A percentile compares a stretch with the other conserved stretches of the same genome.
phyloP scores from a whole-genome alignment of 2,888 invertebrate species.

The Xestobium rufovillosum region DNA sequence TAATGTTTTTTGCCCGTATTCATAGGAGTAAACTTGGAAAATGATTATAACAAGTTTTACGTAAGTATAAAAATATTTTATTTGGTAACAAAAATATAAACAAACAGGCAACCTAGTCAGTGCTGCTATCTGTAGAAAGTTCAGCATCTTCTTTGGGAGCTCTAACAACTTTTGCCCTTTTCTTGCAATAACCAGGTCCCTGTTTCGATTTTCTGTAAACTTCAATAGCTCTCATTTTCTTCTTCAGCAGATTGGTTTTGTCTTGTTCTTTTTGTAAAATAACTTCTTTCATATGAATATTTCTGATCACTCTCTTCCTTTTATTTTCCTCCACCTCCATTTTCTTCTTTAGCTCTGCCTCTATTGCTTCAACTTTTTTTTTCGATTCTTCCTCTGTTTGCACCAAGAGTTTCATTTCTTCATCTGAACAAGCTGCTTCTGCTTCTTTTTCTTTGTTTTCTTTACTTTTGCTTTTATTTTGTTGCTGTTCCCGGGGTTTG shows the following conservation, averaged over 20 bases:
- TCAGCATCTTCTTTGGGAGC: conserved; percentile 54
- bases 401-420: conserved; percentile 30
- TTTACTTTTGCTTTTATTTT: conserved; percentile 23
- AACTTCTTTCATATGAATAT: conserved; percentile 45
- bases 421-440: too few relatives aligned
- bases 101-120: too few relatives aligned
- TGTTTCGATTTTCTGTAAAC: conserved; percentile 59
- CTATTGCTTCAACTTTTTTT: conserved; percentile 32
- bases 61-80: too few relatives aligned
- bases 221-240: conserved; percentile 69
- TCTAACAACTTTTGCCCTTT: conserved; percentile 41
- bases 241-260: conserved; percentile 54
- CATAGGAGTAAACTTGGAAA: too few relatives aligned
- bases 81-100: too few relatives aligned
- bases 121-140: conserved; percentile 59
- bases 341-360: conserved; percentile 25
- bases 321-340: conserved; percentile 29
- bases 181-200: conserved; percentile 50
- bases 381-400: conserved; percentile 29
- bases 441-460: conserved; percentile 3
- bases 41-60: too few relatives aligned
- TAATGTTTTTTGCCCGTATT: too few relatives aligned
- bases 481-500: conserved; percentile 20
- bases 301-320: conserved; percentile 28
- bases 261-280: conserved; percentile 71